Conservation (phyloP, 1,140 invertebrate genomes). For the Drosophila bocki region DNA sequence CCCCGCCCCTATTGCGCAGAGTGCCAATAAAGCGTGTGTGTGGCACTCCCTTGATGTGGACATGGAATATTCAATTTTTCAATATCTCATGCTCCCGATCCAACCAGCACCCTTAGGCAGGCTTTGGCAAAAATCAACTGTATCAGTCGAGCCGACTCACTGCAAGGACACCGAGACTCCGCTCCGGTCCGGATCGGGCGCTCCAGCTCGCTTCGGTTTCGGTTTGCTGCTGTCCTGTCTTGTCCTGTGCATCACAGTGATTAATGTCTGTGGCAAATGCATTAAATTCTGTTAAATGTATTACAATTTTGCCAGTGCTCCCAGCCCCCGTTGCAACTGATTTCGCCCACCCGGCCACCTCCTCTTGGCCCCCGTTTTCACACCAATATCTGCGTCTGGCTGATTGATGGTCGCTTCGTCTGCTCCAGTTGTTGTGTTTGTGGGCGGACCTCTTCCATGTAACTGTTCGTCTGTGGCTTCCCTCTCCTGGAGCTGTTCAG, state of each 20-base stretch:
- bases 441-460: constrained; percentile 50
- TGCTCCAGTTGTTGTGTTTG: constrained; percentile 55
- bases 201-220: constrained; percentile 33
- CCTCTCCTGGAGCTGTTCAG: constrained; percentile 10
- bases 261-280: constrained; percentile 85
- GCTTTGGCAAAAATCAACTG: constrained; percentile 78
- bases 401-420: constrained; percentile 76
- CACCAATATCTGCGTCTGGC: constrained; percentile 77
- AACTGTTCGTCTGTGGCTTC: constrained; percentile 55
- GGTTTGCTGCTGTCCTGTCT: constrained; percentile 58
- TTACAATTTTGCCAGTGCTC: constrained; percentile 79
- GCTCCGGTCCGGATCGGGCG: background rate
- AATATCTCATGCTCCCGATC: constrained; percentile 72
- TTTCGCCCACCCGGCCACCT: constrained; percentile 1
- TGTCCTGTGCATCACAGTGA: constrained; percentile 83
- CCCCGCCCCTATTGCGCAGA: constrained; percentile 27
- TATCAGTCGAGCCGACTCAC: constrained; percentile 52
- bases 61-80: constrained; percentile 83
- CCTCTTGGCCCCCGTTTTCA: constrained; percentile 48
- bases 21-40: constrained; percentile 70
- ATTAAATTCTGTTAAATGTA: constrained; percentile 85
- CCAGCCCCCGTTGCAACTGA: constrained; percentile 15
- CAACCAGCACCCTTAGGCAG: constrained; percentile 34
- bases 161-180: constrained; percentile 40
- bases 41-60: constrained; percentile 43